A percentile compares a stretch with the other conserved stretches of the same genome.
These are phyloP conservation scores for Callipepla squamata DNA, from an alignment of 2,113 vertebrate species.

Conservation along the genomic window DNA sequence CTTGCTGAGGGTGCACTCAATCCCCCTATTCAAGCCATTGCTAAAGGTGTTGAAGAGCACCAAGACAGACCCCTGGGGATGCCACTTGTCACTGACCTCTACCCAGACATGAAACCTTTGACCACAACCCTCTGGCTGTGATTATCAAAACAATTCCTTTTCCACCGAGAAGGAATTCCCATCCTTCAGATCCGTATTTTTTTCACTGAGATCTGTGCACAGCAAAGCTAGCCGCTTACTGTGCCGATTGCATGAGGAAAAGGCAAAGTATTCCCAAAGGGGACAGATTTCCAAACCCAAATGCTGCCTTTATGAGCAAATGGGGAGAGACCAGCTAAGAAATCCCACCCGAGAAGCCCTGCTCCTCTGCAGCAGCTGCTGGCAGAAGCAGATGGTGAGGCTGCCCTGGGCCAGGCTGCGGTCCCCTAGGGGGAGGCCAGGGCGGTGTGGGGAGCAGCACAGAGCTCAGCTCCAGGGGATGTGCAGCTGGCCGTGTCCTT, in stretches of 20 bases:
- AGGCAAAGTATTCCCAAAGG: not conserved
- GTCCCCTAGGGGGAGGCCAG: not conserved
- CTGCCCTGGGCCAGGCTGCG: not conserved
- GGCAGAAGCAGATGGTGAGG: not conserved
- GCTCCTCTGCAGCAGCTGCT: not conserved
- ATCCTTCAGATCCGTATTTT: too few species aligned
- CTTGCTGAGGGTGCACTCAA: too few species aligned
- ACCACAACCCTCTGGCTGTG: too few species aligned
- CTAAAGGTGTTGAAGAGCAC: too few species aligned
- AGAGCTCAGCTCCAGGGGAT: not conserved
- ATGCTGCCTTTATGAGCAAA: not conserved
- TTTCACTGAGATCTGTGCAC: not conserved
- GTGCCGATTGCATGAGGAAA: not conserved
- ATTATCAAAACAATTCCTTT: too few species aligned
- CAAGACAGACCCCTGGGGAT: too few species aligned
- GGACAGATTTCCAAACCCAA: not conserved
- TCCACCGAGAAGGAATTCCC: too few species aligned
- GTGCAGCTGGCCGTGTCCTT: fast-evolving
- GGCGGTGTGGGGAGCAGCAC: not conserved
- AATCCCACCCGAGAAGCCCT: not conserved
- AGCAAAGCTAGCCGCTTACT: not conserved
- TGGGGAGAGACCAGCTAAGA: not conserved
- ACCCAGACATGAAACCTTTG: too few species aligned
- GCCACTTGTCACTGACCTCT: too few species aligned
- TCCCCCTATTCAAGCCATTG: too few species aligned